Evolutionary conservation across 2,888 invertebrate genomes (phyloP).

Genomic region (Monopis laevigella): DNA sequence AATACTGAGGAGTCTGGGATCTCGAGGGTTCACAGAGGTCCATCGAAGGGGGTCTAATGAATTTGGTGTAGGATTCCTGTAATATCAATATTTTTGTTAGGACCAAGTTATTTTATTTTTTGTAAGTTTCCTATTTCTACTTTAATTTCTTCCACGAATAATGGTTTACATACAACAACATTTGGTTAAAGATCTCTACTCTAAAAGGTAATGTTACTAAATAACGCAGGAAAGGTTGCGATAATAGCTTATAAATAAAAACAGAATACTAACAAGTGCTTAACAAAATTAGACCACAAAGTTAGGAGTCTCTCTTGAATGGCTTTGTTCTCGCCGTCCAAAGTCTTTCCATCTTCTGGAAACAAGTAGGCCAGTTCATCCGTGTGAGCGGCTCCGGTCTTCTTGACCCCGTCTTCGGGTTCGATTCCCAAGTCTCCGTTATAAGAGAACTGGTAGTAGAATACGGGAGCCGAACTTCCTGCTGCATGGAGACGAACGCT

Average conservation of each 20-base stretch:
- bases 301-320: constrained; percentile 33
- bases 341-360: constrained; percentile 24
- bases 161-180: too few relatives aligned
- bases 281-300: constrained; percentile 51
- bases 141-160: too few relatives aligned
- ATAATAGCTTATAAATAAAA: too few relatives aligned
- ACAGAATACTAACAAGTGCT: constrained; percentile 39
- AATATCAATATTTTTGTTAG: too few relatives aligned
- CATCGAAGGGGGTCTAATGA: constrained; percentile 24
- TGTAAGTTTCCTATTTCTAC: too few relatives aligned
- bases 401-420: constrained; percentile 30
- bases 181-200: too few relatives aligned
- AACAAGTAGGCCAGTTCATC: constrained; percentile 52
- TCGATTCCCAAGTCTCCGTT: constrained; percentile 34
- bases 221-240: too few relatives aligned
- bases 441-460: constrained; percentile 48
- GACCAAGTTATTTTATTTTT: too few relatives aligned
- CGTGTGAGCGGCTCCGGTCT: constrained; percentile 47
- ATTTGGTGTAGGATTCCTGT: constrained; percentile 43
- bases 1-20: constrained; percentile 37
- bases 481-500: constrained; percentile 36
- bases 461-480: constrained; percentile 28
- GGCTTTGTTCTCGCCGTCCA: constrained; percentile 34
- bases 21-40: constrained; percentile 29
- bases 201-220: too few relatives aligned